Base-by-base conservation (phyloP, 2,797 vertebrate genomes). In the Onychomys torridus region DNA sequence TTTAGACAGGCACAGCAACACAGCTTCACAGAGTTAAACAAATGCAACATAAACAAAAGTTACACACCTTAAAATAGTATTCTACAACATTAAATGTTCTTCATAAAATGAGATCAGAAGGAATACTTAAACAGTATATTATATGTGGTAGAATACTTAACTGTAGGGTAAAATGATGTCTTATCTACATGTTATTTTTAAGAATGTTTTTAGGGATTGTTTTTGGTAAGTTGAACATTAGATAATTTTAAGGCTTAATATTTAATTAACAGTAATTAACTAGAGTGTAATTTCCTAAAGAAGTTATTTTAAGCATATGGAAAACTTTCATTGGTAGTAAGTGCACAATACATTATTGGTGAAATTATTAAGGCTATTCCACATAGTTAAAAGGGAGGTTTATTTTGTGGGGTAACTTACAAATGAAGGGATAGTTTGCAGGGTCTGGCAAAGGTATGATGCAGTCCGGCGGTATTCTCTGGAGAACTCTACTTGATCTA, bases 111-210 rank as follows among this genome's bases (percentile, higher is more conserved):
- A 90, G 40, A 93, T 89, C 65, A 76, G 78, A 94, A 94, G 52
- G 96, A 97, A 94, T 90, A 90, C n/a, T 93, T 93, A 75, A 92
- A 49, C 34, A 23, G 17, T 81, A 81, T 75, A 55, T 10, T 89
- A 88, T 94, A 57, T 92, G 67, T 89, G 49, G 4, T 89, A 90
- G 49, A 88, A 88, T 12, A 76, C 16, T 55, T 65, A 94, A 27
- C 52, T 91, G 23, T 84, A 87, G 89, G 89, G 90, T 82, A 75
- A 88, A 91, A 84, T 55, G 37, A 57, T 32, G 8, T 77, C 43
- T 92, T 76, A 90, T 75, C 49, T 85, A 57, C 1, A 49, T 7
- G 83, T 79, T 49, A 69, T 90, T 88, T 90, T 90, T 75, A 88
- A 52, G 40, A 89, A 40, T 57, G 40, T 75, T 91, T 90, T 93